Conservation (phyloP, 2,797 vertebrate genomes). For the Sebastes taczanowskii region DNA sequence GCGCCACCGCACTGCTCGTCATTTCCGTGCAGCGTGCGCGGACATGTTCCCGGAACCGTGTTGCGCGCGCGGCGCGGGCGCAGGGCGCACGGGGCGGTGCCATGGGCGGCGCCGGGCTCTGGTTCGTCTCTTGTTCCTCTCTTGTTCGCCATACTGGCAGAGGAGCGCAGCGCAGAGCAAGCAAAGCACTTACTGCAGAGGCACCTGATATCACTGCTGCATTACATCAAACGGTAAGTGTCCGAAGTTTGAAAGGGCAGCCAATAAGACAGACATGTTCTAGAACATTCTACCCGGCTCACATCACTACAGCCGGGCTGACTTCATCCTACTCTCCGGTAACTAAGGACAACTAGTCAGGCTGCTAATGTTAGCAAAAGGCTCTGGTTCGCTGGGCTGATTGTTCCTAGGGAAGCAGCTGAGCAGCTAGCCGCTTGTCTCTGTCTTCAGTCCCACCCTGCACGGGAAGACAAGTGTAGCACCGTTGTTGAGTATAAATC, state of each 20-base stretch:
- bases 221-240: slow-evolving; percentile 56
- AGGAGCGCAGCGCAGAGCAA: slow-evolving; percentile 46
- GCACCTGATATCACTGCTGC: slow-evolving; percentile 59
- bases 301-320: rapidly evolving
- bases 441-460: slow-evolving; percentile 63
- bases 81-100: slow-evolving; percentile 66
- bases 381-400: slow-evolving; percentile 45
- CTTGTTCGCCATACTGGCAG: slow-evolving; percentile 78
- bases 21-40: slow-evolving; percentile 23
- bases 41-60: slow-evolving; percentile 34
- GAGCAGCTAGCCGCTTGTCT: slow-evolving; percentile 32
- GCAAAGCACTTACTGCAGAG: slow-evolving; percentile 49
- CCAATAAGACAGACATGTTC: rapidly evolving
- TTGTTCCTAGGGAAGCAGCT: slow-evolving; percentile 38
- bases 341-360: slow-evolving; percentile 39
- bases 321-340: not conserved
- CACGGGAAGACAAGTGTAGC: slow-evolving; percentile 26
- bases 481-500: not conserved
- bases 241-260: not conserved
- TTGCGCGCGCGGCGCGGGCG: slow-evolving; percentile 18
- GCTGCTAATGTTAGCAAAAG: slow-evolving; percentile 59
- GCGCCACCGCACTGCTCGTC: not conserved
- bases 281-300: not conserved
- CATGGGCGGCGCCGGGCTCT: slow-evolving; percentile 64
- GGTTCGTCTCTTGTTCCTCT: slow-evolving; percentile 3